These are phyloP conservation scores for Chalcis sispes DNA, from an alignment of 2,888 invertebrate genomes.

Conservation along the genomic window DNA sequence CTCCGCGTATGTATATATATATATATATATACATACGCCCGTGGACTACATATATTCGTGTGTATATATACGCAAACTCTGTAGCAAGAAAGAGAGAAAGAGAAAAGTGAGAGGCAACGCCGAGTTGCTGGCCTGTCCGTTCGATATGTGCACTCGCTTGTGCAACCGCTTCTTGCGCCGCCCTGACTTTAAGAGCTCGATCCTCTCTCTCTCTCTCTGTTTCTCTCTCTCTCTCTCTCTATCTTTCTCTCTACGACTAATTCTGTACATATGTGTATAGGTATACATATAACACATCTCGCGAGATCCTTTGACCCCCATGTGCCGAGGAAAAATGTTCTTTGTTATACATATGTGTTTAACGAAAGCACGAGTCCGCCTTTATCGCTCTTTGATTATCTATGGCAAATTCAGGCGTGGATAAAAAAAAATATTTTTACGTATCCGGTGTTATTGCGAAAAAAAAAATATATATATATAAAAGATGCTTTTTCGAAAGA, in stretches of 20 bases:
- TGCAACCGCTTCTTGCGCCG: slow-evolving; percentile 42
- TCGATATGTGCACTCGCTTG: slow-evolving; percentile 44
- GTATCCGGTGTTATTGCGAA: no score
- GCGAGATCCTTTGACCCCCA: slow-evolving; percentile 27
- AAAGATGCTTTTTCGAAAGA: no score
- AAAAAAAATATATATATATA: slow-evolving; percentile 1
- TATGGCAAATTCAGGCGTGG: no score
- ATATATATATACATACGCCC: neutral
- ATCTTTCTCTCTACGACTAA: no score
- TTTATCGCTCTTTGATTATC: neutral
- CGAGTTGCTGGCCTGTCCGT: slow-evolving; percentile 16
- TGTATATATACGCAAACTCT: neutral
- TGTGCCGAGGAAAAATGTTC: neutral
- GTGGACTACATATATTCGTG: neutral
- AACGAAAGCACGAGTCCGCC: neutral
- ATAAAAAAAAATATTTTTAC: no score
- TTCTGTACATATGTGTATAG: neutral
- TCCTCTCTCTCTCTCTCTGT: no score
- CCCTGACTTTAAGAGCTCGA: no score
- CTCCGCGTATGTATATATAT: neutral
- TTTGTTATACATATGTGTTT: no score
- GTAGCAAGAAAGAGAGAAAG: slow-evolving; percentile 30
- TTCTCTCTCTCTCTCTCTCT: no score
- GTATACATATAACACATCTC: neutral
- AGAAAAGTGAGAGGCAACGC: slow-evolving; percentile 51